Conservation (phyloP, 2,888 invertebrate species). For the Drosophila limbata region DNA sequence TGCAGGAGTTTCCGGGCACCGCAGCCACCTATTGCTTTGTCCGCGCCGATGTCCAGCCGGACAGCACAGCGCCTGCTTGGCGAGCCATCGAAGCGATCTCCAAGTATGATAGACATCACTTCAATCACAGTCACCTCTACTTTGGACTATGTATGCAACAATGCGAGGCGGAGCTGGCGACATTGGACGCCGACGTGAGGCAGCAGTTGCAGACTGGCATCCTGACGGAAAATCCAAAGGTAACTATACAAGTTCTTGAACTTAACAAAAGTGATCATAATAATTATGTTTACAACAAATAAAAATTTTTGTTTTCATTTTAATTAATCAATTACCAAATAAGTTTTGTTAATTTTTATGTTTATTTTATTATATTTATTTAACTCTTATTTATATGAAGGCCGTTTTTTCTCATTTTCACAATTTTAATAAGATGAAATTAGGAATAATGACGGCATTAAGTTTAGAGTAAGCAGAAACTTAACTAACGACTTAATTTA, state of each 20-base stretch:
- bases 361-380: too few relatives aligned
- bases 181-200: conserved; percentile 41
- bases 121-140: conserved; percentile 80
- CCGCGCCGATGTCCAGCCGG: conserved; percentile 78
- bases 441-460: too few relatives aligned
- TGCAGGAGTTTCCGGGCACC: conserved; percentile 69
- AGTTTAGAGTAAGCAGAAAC: too few relatives aligned
- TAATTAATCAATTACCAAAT: too few relatives aligned
- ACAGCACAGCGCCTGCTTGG: conserved; percentile 69
- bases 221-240: conserved; percentile 78
- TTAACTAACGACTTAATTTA: too few relatives aligned
- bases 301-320: too few relatives aligned
- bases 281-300: too few relatives aligned
- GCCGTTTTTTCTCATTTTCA: too few relatives aligned
- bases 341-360: too few relatives aligned
- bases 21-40: conserved; percentile 81
- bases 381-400: too few relatives aligned
- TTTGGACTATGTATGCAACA: conserved; percentile 78
- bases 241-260: conserved; percentile 33
- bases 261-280: not conserved
- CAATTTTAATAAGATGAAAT: too few relatives aligned
- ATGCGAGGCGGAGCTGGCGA: conserved; percentile 66
- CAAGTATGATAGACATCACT: conserved; percentile 79
- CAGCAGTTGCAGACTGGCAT: conserved; percentile 65
- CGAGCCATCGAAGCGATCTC: conserved; percentile 76